These are phyloP conservation scores for Henicopernis longicauda DNA, from an alignment of 2,113 vertebrate species.

Conservation along the genomic window DNA sequence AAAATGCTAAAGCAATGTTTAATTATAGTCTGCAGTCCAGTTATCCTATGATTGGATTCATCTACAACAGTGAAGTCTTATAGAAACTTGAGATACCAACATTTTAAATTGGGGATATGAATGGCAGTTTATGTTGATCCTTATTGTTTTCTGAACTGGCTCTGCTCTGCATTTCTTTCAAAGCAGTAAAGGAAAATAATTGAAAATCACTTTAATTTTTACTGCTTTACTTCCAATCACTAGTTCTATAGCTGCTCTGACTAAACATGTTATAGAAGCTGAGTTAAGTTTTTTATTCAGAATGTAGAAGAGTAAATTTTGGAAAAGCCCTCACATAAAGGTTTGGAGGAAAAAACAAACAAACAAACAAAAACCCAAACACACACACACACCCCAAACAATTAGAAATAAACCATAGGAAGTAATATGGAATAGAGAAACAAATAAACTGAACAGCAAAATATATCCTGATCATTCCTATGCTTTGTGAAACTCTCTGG, in stretches of 20 bases:
- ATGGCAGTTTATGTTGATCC: neutral
- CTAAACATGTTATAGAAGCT: neutral
- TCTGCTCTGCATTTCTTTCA: neutral
- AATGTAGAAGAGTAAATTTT: neutral
- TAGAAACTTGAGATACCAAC: neutral
- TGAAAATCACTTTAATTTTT: neutral
- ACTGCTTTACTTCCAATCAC: neutral
- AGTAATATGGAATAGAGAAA: neutral
- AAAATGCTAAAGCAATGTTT: neutral
- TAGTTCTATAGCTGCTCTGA: neutral
- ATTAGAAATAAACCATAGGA: neutral
- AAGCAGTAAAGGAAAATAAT: neutral
- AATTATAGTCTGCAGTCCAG: neutral
- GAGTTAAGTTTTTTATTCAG: neutral
- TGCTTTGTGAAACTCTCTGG: neutral
- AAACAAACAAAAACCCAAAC: neutral
- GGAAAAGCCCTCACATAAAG: rapidly evolving
- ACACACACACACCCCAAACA: too few relatives aligned
- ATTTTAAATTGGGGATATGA: neutral
- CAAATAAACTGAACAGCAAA: neutral
- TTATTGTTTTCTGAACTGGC: neutral
- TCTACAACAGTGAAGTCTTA: neutral
- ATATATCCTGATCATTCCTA: neutral
- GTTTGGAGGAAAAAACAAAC: neutral
- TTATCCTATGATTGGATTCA: neutral